Conservation (phyloP, 2,113 vertebrate genomes). For the Festucalex cinctus region DNA sequence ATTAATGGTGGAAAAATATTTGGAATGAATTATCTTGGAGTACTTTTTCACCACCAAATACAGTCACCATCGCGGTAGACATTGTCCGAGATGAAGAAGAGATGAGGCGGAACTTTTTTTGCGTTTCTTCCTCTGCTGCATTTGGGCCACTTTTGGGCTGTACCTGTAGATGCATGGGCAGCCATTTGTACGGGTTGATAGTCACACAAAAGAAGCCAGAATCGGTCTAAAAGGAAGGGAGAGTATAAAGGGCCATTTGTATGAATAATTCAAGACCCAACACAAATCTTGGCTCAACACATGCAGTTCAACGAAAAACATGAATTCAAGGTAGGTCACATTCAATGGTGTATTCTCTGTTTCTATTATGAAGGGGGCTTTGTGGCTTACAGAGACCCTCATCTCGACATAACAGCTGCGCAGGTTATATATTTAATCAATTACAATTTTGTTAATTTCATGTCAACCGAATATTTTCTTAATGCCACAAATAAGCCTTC, state of each 20-base stretch:
- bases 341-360: neutral
- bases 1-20: no score
- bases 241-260: neutral
- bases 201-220: constrained; percentile 93
- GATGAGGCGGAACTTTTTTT: constrained; percentile 82
- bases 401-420: constrained; percentile 82
- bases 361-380: neutral
- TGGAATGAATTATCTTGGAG: no score
- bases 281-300: neutral
- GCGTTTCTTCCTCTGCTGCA: constrained; percentile 88
- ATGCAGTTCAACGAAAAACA: neutral
- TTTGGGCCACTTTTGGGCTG: constrained; percentile 79
- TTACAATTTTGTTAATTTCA: no score
- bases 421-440: no score
- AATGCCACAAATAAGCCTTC: no score
- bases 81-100: constrained; percentile 87
- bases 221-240: constrained; percentile 76
- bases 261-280: neutral
- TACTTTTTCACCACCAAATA: constrained; percentile 69
- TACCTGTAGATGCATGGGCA: constrained; percentile 92
- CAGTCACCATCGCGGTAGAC: constrained; percentile 79
- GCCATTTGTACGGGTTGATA: constrained; percentile 95
- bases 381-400: constrained; percentile 94
- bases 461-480: no score
- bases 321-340: neutral